Base-by-base conservation (phyloP, 2,888 invertebrate species). In the Papilio demoleus region DNA sequence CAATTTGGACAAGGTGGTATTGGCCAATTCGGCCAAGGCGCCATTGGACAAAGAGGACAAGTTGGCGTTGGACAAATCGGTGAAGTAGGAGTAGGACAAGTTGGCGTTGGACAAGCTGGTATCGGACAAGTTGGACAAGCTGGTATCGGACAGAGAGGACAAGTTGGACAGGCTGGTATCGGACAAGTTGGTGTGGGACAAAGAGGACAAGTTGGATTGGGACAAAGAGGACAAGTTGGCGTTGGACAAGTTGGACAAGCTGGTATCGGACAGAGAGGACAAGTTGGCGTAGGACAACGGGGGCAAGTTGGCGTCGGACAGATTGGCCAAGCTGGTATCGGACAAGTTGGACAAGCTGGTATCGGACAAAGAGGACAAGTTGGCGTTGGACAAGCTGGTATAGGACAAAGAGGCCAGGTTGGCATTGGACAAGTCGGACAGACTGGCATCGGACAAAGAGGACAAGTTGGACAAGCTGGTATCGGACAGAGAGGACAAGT, bases 231-330 rank as follows among this genome's bases (percentile, higher is more conserved):
- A n/a, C 70, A 69, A 61, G 62, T 62, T 40, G 72, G 70, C n/a
- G 67, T 69, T 12, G 75, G 75, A 53, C 72, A 72, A 62, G 65
- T 38, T 19, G 70, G 73, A 12, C 72, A 70, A 38, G 5, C 9
- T 27, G 56, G 65, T 6, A 27, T 22, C n/a, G 63, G 63, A 31
- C 58, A 60, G 34, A 34, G 5, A 38, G 31, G 31, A 31, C 31
- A 31, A 31, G 31, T 31, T 31, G 31, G 31, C 31, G 31, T 31
- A 4, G 31, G 31, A 6, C 31, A 31, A 31, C 4, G 3, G 4
- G 31, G 31, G 31, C 31, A 31, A 31, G 31, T 6, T 3, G 31
- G 31, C 3, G 6, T 31, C 31, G 31, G 31, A 31, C 31, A 31
- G 6, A 6, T 31, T 31, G 40, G 36, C 1, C 66, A 60, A 22